phyloP scores from a whole-genome alignment of 2,797 vertebrate species.

The Notamacropus eugenii region DNA sequence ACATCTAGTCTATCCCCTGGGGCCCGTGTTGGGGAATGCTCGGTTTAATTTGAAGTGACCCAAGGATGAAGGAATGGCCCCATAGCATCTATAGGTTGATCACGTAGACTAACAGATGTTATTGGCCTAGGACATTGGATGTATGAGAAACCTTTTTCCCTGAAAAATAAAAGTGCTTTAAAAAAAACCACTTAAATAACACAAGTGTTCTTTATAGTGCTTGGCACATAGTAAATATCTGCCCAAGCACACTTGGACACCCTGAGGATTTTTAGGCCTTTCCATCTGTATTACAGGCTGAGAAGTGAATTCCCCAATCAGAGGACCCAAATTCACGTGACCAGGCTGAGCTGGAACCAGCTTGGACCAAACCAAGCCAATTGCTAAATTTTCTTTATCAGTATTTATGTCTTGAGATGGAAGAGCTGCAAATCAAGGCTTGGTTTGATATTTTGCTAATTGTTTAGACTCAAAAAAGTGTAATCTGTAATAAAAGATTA shows the following conservation, averaged over 20 bases:
- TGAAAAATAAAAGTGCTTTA: background rate
- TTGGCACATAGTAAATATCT: background rate
- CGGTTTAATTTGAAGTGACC: conserved; percentile 6
- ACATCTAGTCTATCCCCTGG: background rate
- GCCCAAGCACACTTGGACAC: background rate
- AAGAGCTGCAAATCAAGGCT: background rate
- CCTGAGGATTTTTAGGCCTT: background rate
- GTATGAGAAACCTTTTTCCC: conserved; percentile 15
- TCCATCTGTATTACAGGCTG: background rate
- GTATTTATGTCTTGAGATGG: background rate
- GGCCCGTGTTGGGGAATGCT: background rate
- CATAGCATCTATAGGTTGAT: background rate
- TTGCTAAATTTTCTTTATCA: background rate
- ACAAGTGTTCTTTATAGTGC: background rate
- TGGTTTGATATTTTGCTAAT: background rate
- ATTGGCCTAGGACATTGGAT: background rate
- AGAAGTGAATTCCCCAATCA: background rate
- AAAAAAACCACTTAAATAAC: background rate
- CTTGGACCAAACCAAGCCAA: background rate
- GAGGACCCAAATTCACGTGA: background rate
- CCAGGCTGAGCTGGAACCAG: background rate
- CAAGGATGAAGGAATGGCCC: background rate
- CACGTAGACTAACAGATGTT: background rate
- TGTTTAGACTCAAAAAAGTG: background rate
- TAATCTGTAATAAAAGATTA: background rate